Evolutionary conservation across 1,140 invertebrate genomes (phyloP), one percentile per base, ranked within the genome.

Genomic region (Anoplolepis gracilipes): DNA sequence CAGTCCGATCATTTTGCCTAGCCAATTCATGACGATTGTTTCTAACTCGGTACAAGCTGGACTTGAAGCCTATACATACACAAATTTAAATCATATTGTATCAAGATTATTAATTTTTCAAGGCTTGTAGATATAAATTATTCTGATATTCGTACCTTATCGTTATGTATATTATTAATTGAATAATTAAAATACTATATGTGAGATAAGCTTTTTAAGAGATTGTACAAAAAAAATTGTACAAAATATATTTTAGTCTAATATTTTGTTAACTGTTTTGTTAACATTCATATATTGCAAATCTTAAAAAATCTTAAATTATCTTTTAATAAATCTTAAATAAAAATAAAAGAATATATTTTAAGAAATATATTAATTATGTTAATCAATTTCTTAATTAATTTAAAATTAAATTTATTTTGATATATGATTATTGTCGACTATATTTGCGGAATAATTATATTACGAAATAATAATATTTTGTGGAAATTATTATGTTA

Each of bases 41-140:
- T 99, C 99, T 79, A 99, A 94, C 94, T 99, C 99, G 0, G 99
- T 99, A 92, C 98, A 99, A 11, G 98, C 98, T 6, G 99, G 99
- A 90, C 98, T 99, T 1, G 98, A 98, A 1, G 98, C 98, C 98
- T 99, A 70, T 64, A 36, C 0, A 49, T 49, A 76, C n/a, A 10
- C 6, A 49, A 49, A 49, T 49, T 49, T 49, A 13, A 77, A 59
- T 59, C 6, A 10, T 39, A 16, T 25, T 28, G 4, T 28, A 25
- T 39, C 4, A 30, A 25, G 49, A 19, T 22, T 0, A 77, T 39
- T 42, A n/a, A 10, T 13, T 30, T 30, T 62, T 57, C 10, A 61
- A 77, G 2, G 22, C 11, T 33, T 13, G 16, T 67, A 19, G 2
- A 65, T 25, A 11, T 33, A n/a, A 64, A 67, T 73, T 36, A 0